Evolutionary conservation across 2,113 vertebrate species (phyloP).

Genomic region (Genyomyrus donnyi): DNA sequence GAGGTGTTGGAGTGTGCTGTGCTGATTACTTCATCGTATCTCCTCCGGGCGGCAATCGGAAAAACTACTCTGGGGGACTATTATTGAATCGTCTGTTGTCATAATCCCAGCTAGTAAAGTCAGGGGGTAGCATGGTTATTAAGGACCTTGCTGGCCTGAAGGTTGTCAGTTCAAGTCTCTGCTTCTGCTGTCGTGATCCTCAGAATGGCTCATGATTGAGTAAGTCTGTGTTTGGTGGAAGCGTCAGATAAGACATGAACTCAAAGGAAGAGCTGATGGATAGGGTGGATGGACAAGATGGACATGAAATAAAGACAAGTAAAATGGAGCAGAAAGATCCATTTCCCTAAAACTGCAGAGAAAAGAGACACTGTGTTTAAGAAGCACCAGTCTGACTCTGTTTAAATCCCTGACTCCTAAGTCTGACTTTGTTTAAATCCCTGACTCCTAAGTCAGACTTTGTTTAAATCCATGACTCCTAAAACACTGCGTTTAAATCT

Average conservation of each 20-base stretch:
- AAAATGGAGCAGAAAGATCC: not conserved
- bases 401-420: not conserved
- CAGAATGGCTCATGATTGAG: not conserved
- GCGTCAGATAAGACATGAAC: not conserved
- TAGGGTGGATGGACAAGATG: not conserved
- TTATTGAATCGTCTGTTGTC: not conserved
- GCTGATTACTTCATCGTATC: not conserved
- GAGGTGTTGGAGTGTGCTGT: not conserved
- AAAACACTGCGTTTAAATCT: not conserved
- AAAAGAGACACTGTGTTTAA: not conserved
- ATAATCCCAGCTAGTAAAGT: not conserved
- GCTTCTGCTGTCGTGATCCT: not conserved
- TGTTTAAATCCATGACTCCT: not conserved
- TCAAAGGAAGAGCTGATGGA: not conserved
- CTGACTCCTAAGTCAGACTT: not conserved
- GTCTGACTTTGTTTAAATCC: not conserved
- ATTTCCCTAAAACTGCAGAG: not conserved
- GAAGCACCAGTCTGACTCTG: not conserved
- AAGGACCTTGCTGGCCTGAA: not conserved
- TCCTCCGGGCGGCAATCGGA: not conserved
- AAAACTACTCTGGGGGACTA: not conserved
- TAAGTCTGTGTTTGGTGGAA: not conserved
- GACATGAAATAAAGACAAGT: not conserved
- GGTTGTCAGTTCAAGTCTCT: not conserved
- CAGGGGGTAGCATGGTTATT: not conserved